These are phyloP conservation scores for Amblyjoppa fuscipennis DNA, from an alignment of 2,888 invertebrate genomes.

Conservation along the genomic window DNA sequence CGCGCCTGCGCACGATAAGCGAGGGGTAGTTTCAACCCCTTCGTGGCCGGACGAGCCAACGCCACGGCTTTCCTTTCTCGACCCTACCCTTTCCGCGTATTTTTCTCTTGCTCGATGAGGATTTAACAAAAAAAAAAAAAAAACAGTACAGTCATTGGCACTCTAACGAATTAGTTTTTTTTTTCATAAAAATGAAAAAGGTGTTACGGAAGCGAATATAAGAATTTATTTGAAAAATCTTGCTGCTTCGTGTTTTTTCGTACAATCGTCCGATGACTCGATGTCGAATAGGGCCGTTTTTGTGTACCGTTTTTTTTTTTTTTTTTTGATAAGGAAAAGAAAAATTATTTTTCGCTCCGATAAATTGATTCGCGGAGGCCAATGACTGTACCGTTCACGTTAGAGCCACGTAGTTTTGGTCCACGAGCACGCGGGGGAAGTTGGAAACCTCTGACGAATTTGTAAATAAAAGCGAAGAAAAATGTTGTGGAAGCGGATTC, in stretches of 20 bases:
- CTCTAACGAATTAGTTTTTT: background rate
- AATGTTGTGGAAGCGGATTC: no score
- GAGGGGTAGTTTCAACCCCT: slow-evolving; percentile 47
- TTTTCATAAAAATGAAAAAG: background rate
- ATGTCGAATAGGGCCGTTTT: no score
- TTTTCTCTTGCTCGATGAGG: background rate
- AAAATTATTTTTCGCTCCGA: background rate
- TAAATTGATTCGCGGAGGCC: no score
- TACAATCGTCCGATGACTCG: no score
- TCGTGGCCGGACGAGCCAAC: slow-evolving; percentile 24
- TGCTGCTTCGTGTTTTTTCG: background rate
- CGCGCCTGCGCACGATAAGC: slow-evolving; percentile 42
- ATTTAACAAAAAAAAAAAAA: background rate
- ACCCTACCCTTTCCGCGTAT: background rate
- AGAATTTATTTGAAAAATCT: background rate
- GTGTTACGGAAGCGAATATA: background rate
- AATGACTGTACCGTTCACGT: no score
- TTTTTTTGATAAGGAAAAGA: background rate
- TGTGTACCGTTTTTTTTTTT: no score
- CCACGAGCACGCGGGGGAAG: no score
- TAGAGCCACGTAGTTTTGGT: no score
- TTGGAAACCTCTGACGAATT: no score
- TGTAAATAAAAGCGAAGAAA: no score
- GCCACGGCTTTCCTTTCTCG: slow-evolving; percentile 22
- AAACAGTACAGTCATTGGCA: background rate